phyloP scores from a whole-genome alignment of 2,113 vertebrate species.

The Chrysemys picta region DNA sequence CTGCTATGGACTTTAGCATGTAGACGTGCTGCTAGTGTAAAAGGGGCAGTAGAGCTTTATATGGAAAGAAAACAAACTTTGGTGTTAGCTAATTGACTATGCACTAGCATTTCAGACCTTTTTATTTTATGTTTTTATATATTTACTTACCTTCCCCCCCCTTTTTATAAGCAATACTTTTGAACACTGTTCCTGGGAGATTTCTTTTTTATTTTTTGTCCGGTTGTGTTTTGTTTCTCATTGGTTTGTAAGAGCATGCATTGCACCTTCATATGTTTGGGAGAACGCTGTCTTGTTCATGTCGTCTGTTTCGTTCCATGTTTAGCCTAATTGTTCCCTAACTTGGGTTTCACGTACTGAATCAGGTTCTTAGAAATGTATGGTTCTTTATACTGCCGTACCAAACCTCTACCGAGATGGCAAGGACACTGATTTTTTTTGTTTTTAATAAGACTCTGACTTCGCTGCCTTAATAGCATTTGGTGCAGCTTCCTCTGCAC shows the following conservation, averaged over 20 bases:
- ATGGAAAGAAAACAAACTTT: constrained; percentile 65
- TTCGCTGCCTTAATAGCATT: constrained; percentile 87
- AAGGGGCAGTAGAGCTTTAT: constrained; percentile 82
- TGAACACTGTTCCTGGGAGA: constrained; percentile 84
- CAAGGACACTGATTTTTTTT: constrained; percentile 65
- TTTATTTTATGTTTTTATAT: constrained; percentile 68
- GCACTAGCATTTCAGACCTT: constrained; percentile 87
- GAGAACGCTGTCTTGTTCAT: constrained; percentile 84
- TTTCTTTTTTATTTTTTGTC: constrained; percentile 55
- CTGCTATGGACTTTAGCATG: constrained; percentile 86
- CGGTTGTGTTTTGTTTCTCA: constrained; percentile 69
- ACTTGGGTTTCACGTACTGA: constrained; percentile 58
- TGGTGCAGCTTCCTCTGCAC: constrained; percentile 83
- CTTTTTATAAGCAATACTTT: constrained; percentile 77
- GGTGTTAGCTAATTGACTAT: constrained; percentile 82
- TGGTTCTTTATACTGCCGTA: constrained; percentile 72
- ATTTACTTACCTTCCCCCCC: constrained; percentile 24
- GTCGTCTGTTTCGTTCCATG: constrained; percentile 77
- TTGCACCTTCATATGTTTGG: constrained; percentile 88
- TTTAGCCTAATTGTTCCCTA: constrained; percentile 71
- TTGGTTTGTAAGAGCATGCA: constrained; percentile 80
- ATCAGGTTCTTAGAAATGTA: constrained; percentile 62
- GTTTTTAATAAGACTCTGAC: constrained; percentile 65
- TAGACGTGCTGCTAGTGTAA: constrained; percentile 86
- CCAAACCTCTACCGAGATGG: constrained; percentile 54